These are phyloP conservation scores for Penaeus vannamei DNA, from an alignment of 1,140 invertebrate species.

Conservation along the genomic window DNA sequence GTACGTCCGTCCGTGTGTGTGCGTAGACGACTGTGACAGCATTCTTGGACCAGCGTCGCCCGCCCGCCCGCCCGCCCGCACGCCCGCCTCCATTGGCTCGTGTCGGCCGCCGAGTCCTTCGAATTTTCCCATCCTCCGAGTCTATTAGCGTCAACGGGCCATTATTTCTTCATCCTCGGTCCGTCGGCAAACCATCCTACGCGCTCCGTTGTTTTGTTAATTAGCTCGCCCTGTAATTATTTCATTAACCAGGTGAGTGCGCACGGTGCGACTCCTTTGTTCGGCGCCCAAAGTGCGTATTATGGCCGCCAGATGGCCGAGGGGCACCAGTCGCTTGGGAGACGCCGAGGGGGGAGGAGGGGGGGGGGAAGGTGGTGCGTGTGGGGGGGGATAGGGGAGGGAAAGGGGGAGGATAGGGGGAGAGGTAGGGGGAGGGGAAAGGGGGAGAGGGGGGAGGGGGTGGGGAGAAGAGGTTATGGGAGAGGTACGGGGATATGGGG, in stretches of 20 bases:
- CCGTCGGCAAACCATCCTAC: neutral
- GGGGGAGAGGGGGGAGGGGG: too few relatives aligned
- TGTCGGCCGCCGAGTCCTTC: too few relatives aligned
- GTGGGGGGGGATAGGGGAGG: neutral
- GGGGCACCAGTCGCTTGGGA: neutral
- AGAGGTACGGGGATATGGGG: too few relatives aligned
- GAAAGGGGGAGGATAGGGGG: neutral
- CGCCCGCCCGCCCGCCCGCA: too few relatives aligned
- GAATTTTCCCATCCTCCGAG: too few relatives aligned
- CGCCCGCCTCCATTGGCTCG: too few relatives aligned
- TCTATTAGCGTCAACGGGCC: too few relatives aligned
- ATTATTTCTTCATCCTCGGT: too few relatives aligned
- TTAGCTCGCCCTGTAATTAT: constrained; percentile 23
- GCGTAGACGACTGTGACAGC: too few relatives aligned
- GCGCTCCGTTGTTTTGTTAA: constrained; percentile 10
- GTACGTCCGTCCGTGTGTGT: too few relatives aligned
- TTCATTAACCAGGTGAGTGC: constrained; percentile 28
- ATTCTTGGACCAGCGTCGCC: too few relatives aligned
- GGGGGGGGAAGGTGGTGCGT: neutral
- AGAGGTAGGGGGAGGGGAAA: neutral
- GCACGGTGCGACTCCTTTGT: constrained; percentile 14
- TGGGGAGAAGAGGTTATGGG: too few relatives aligned
- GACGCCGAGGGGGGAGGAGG: neutral
- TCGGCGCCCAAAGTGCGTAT: constrained; percentile 16
- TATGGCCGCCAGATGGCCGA: constrained; percentile 27